These are phyloP conservation scores for Apodemus speciosus DNA, from an alignment of 2,113 vertebrate species.

Conservation along the genomic window DNA sequence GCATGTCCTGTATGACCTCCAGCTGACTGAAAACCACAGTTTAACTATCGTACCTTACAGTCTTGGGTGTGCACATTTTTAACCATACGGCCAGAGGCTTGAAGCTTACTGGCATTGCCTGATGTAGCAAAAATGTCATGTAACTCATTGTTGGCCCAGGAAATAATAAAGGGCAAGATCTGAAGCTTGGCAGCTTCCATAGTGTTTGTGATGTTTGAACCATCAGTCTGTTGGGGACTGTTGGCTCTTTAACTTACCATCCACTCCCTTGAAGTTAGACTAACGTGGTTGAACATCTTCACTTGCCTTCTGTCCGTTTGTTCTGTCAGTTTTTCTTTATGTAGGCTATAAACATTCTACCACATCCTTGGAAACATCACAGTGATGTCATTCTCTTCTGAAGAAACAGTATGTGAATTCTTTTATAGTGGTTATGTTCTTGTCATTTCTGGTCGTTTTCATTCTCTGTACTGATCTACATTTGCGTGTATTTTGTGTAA, in stretches of 20 bases:
- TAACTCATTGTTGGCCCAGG: not conserved
- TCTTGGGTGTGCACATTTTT: too few relatives aligned
- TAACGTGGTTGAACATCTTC: not conserved
- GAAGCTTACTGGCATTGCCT: not conserved
- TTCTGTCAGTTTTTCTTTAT: not conserved
- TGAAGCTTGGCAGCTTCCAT: not conserved
- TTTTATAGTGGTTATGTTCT: not conserved
- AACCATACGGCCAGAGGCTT: not conserved
- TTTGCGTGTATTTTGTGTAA: not conserved
- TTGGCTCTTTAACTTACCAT: not conserved
- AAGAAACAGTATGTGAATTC: not conserved
- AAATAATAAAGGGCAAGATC: not conserved
- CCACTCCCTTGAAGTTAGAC: not conserved
- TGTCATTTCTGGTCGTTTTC: not conserved
- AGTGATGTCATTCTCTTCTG: not conserved
- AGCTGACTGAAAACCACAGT: not conserved
- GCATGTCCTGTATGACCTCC: not conserved
- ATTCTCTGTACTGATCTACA: not conserved
- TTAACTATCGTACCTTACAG: not conserved
- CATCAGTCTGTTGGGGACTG: not conserved
- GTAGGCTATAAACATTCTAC: not conserved
- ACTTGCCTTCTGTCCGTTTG: not conserved
- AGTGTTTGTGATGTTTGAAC: not conserved
- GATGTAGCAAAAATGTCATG: not conserved
- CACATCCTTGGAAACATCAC: not conserved